A percentile compares a stretch with the other conserved stretches of the same genome.
Conservation (phyloP, 1,140 invertebrate genomes). For the Tetramorium simillimum region DNA sequence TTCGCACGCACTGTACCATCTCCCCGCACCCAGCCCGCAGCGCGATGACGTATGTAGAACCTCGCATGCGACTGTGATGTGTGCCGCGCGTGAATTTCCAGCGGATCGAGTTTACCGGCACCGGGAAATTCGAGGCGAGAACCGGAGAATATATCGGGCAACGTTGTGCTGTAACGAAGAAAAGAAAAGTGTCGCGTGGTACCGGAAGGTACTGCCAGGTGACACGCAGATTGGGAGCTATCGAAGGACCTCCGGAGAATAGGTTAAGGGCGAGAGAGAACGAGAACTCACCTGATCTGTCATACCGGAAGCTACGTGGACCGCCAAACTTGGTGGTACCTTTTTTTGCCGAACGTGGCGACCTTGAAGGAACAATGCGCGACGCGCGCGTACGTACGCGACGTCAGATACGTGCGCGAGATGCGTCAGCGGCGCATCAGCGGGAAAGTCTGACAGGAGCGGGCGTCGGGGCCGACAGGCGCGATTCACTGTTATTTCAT, state of each 20-base stretch:
- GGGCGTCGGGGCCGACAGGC: conserved; percentile 37
- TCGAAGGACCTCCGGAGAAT: not conserved
- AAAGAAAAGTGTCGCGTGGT: not conserved
- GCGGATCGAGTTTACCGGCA: conserved; percentile 10
- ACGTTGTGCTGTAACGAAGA: not conserved
- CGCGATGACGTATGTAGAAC: conserved; percentile 9
- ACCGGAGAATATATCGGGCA: not conserved
- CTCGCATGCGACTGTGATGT: conserved; percentile 8
- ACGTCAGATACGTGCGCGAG: not conserved
- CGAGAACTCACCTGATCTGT: conserved; percentile 28
- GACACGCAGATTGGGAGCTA: not conserved
- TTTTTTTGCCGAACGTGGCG: not conserved
- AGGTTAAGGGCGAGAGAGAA: no score
- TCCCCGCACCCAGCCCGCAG: not conserved
- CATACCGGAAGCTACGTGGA: conserved; percentile 22
- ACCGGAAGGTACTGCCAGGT: not conserved
- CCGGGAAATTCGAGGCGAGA: not conserved
- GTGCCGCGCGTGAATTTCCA: conserved; percentile 11
- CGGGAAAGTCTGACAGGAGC: conserved; percentile 40
- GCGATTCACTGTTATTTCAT: conserved; percentile 53
- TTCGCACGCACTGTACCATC: not conserved
- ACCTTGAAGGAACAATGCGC: conserved; percentile 10
- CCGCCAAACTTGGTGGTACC: no score
- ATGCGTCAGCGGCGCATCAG: conserved; percentile 38
- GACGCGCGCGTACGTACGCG: not conserved